These are phyloP conservation scores for Pterocles orientalis DNA, from an alignment of 2,113 vertebrate genomes.

Conservation along the genomic window DNA sequence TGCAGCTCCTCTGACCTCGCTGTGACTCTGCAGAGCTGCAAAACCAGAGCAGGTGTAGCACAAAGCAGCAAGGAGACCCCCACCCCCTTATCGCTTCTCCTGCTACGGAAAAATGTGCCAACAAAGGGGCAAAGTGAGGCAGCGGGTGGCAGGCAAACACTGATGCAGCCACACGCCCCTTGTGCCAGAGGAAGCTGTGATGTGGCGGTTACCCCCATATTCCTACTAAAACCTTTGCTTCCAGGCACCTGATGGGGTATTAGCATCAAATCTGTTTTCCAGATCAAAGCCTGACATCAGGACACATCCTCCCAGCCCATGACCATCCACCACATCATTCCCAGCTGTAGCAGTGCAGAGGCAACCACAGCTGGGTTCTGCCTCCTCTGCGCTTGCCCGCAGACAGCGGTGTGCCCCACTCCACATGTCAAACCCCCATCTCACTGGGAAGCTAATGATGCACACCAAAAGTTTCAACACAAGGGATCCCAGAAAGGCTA, in stretches of 20 bases:
- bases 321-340: not conserved
- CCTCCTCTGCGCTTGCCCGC: not conserved
- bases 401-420: not conserved
- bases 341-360: not conserved
- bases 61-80: not conserved
- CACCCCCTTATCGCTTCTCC: not conserved
- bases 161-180: not conserved
- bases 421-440: not conserved
- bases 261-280: not conserved
- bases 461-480: not conserved
- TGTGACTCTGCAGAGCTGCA: not conserved
- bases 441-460: not conserved
- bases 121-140: not conserved
- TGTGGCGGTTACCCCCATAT: not conserved
- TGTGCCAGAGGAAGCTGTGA: not conserved
- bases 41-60: not conserved
- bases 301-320: not conserved
- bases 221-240: not conserved
- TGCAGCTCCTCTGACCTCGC: not conserved
- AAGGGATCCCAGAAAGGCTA: slow-evolving; percentile 47
- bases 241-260: not conserved
- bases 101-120: fast-evolving
- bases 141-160: not conserved
- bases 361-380: not conserved
- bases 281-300: not conserved